These are phyloP conservation scores for Ischnus inquisitorius DNA, from an alignment of 2,888 invertebrate species.

Conservation along the genomic window DNA sequence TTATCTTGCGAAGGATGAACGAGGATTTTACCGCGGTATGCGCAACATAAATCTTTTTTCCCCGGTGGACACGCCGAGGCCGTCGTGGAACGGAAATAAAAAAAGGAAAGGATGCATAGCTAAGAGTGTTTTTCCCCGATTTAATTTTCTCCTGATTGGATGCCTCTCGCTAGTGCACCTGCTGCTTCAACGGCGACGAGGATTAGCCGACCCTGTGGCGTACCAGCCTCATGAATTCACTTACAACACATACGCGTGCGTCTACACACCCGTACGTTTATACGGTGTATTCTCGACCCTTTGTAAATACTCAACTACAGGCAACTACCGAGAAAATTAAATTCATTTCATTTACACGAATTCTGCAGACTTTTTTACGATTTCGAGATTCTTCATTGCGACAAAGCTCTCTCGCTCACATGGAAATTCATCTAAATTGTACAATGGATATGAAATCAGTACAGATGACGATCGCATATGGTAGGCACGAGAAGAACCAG, in stretches of 20 bases:
- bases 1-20: conserved; percentile 25
- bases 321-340: background rate
- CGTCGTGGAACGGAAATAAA: conserved; percentile 34
- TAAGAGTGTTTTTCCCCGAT: conserved; percentile 39
- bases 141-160: conserved; percentile 65
- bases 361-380: background rate
- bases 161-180: conserved; percentile 46
- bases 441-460: background rate
- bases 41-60: conserved; percentile 52
- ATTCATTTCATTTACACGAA: background rate
- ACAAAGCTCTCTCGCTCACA: background rate
- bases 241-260: background rate
- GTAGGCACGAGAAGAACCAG: background rate
- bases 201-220: background rate
- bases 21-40: conserved; percentile 2
- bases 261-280: background rate
- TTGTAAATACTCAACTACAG: conserved; percentile 7
- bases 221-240: conserved; percentile 4
- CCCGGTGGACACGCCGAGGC: conserved; percentile 36
- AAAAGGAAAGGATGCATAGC: conserved; percentile 34
- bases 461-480: background rate
- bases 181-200: conserved; percentile 38
- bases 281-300: background rate
- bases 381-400: background rate
- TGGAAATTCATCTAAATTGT: background rate